phyloP scores from a whole-genome alignment of 2,113 vertebrate species.

The Deroptyus accipitrinus region DNA sequence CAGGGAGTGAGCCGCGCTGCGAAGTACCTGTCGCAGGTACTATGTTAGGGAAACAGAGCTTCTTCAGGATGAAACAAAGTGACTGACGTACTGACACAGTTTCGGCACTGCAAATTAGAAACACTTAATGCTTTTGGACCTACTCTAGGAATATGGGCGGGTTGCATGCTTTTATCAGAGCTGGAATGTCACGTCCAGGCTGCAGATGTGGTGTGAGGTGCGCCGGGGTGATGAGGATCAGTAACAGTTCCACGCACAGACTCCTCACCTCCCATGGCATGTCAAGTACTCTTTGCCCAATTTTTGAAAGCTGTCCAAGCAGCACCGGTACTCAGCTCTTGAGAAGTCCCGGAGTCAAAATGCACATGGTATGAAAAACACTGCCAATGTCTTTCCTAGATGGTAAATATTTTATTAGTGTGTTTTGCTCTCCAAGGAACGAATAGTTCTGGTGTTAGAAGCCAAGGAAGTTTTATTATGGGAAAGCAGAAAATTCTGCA shows the following conservation, averaged over 20 bases:
- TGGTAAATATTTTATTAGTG: background rate
- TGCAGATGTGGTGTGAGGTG: accelerated
- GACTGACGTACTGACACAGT: background rate
- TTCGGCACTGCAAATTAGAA: background rate
- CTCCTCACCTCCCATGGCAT: background rate
- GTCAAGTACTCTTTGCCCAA: background rate
- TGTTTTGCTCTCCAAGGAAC: background rate
- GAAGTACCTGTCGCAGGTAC: background rate
- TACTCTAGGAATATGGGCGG: background rate
- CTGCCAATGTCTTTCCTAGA: background rate
- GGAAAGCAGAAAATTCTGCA: background rate
- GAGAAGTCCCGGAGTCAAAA: background rate
- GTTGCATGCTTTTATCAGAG: background rate
- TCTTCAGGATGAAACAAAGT: background rate
- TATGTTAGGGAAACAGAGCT: background rate
- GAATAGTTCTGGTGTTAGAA: background rate
- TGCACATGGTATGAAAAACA: background rate
- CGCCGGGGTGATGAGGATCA: background rate
- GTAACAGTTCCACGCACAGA: accelerated
- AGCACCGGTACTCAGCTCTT: background rate
- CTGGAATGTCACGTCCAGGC: background rate
- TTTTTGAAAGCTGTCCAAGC: background rate
- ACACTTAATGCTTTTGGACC: background rate
- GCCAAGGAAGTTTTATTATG: background rate
- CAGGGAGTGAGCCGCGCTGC: background rate